Base-by-base conservation (phyloP, 2,888 invertebrate genomes). In the Pollenia griseotomentosa region DNA sequence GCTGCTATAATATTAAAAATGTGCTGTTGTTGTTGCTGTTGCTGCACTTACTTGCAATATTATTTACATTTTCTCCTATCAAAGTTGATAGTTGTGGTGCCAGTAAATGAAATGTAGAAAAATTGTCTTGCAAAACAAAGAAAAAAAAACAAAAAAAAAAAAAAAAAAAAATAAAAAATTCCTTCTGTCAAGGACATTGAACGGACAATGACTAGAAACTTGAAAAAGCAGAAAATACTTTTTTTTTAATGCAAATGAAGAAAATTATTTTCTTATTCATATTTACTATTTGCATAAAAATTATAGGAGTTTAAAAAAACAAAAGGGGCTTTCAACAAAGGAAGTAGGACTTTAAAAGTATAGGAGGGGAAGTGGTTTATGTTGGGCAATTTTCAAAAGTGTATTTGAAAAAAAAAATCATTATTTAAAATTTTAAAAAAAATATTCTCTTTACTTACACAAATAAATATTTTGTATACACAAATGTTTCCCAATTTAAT, bases 111-210 rank as follows among this genome's bases (percentile, higher is more conserved):
- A 84, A 73, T 63, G 23, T 63, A 42, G 19, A 33, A 65, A 65
- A 57, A 61, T 55, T 55, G n/a, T 61, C 16, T 61, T 63, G 59
- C 14, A 51, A 53, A 59, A 74, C 66, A 40, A 74, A 71, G 71
- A 1, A n/a, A n/a, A n/a, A 23, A 23, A 23, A 23, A 23, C 1
- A 33, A 33, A 33, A n/a, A 11, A 4, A 66, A 16, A 14, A n/a
- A 51, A 51, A 5, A 33, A 33, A 33, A 63, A 79, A 70, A 33
- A 6, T 6, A 33, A 33, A 33, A 33, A 33, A 33, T 33, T 33
- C 33, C 71, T 83, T 70, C 70, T 81, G 86, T 77, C 83, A 87
- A 83, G 86, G 86, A 87, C 86, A 87, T 83, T 83, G 73, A 83
- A 83, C 71, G 83, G 83, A 70, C 71, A 83, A 83, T 48, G 57